Base-by-base conservation (phyloP, 2,888 invertebrate species). In the Camponotus fellah region DNA sequence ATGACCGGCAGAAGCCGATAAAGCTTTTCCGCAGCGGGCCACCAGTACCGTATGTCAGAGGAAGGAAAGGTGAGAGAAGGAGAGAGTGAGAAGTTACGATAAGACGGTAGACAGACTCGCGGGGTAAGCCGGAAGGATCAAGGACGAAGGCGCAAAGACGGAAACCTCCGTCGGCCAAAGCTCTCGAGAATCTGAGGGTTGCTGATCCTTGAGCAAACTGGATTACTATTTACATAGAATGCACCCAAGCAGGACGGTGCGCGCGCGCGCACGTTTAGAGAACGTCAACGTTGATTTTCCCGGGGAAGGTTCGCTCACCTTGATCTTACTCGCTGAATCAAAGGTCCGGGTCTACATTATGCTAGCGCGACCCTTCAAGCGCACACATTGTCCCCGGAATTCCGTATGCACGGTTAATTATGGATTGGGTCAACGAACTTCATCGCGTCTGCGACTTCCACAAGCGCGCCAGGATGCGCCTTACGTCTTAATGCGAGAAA, bases 141-240 rank as follows among this genome's bases (percentile, higher is more conserved):
- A 85, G 82, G 65, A 64, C 72, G 84, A 76, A 86, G 82, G 82
- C 82, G 84, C 86, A 85, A 87, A 86, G 86, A 86, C 85, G 87
- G 83, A 87, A 85, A 85, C 82, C 86, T 60, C 82, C 82, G 60
- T 76, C 60, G 71, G 82, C 83, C 85, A 84, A 89, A 88, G 85
- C 86, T 68, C 37, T 76, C 71, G 86, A 88, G 86, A 88, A 85
- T 86, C 88, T 84, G 85, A 86, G 87, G 85, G 85, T 89, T 84
- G 87, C 85, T 89, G 87, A 91, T 91, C 88, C 80, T 75, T 79
- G 75, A 85, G 87, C 85, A 90, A 91, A 90, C 90, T 89, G 83
- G 86, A 91, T 89, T 89, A 80, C 87, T 92, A 91, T 92, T 91
- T 92, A 90, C 91, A 91, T 92, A 91, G 90, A 91, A 89, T 89